Conservation (phyloP, 2,113 vertebrate genomes). For the Gymnobelideus leadbeateri region DNA sequence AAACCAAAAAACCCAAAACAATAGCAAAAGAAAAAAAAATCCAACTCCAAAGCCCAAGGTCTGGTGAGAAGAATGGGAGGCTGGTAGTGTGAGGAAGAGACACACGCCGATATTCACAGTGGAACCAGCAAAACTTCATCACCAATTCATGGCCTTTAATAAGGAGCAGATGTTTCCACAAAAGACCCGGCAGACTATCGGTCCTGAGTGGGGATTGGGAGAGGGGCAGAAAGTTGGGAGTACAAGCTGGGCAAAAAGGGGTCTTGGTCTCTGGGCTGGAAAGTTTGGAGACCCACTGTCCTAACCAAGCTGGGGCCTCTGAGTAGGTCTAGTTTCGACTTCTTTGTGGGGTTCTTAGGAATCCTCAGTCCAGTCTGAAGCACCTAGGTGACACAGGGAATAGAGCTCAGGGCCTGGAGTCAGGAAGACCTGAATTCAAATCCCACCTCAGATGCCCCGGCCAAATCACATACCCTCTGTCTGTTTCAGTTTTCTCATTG, state of each 20-base stretch:
- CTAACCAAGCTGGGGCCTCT: no score
- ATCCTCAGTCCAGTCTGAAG: neutral
- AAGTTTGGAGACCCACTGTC: no score
- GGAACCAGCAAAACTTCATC: neutral
- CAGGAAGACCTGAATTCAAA: no score
- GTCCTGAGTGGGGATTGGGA: neutral
- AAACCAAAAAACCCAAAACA: no score
- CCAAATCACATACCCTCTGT: neutral
- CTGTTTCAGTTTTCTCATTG: neutral
- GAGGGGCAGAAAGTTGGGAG: neutral
- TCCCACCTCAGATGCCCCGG: neutral
- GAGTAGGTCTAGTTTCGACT: neutral
- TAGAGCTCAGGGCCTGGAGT: no score
- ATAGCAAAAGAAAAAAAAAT: no score
- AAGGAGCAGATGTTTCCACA: neutral
- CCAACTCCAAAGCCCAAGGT: neutral
- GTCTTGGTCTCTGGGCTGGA: neutral
- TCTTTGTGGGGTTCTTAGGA: neutral
- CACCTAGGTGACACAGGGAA: neutral
- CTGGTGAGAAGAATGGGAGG: neutral
- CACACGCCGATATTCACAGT: neutral
- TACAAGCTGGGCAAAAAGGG: neutral
- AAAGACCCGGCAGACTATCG: neutral
- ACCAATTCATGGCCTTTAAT: neutral
- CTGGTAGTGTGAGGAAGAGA: neutral